Conservation (phyloP, 2,797 vertebrate species). For the Diceros bicornis region DNA sequence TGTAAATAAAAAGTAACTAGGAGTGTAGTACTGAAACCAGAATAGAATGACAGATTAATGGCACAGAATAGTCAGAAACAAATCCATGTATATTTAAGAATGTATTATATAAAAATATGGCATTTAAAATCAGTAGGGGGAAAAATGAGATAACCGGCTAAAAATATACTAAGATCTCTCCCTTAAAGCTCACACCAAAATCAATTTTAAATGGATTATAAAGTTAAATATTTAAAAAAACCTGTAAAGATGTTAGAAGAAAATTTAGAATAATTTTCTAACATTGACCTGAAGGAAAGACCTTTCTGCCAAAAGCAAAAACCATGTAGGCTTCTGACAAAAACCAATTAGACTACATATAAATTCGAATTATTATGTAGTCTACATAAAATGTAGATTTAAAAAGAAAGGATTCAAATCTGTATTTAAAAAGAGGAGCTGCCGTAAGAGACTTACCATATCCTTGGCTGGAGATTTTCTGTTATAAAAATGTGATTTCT, state of each 20-base stretch:
- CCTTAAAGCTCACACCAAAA: not conserved
- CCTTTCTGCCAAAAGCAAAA: not conserved
- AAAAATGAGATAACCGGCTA: not conserved
- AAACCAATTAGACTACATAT: not conserved
- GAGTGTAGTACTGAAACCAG: not conserved
- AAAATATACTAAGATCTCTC: not conserved
- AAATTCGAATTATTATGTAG: not conserved
- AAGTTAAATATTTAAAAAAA: constrained; percentile 28
- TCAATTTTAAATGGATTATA: not conserved
- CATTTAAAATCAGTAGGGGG: not conserved
- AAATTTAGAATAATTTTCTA: constrained; percentile 24
- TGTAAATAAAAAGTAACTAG: not conserved
- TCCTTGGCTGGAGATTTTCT: constrained; percentile 28
- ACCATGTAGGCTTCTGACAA: not conserved
- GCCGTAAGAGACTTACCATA: not conserved
- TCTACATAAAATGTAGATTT: not conserved
- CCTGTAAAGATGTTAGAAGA: not conserved
- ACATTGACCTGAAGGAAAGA: not conserved
- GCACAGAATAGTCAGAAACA: not conserved
- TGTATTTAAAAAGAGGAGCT: constrained; percentile 39
- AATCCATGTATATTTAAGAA: not conserved
- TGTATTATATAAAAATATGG: not conserved
- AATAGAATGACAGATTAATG: not conserved
- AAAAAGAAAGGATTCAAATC: not conserved
- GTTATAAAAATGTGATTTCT: not conserved